Conservation (phyloP, 1,140 invertebrate species). For the Rhopalosiphum maidis region DNA sequence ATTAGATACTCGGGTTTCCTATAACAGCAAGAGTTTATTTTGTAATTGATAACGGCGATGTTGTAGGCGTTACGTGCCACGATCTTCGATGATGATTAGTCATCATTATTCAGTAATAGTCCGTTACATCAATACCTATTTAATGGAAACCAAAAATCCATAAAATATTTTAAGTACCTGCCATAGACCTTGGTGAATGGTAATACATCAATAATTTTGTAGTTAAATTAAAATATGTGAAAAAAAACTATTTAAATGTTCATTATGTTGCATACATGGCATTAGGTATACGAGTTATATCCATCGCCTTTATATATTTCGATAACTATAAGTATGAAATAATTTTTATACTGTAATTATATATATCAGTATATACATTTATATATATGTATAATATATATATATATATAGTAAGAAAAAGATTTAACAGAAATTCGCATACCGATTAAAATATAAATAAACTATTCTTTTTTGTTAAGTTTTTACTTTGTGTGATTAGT, state of each 20-base stretch:
- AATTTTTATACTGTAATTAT: too few relatives aligned
- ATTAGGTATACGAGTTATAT: background rate
- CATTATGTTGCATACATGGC: background rate
- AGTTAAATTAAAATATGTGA: background rate
- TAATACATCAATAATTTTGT: background rate
- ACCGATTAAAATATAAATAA: conserved; percentile 34
- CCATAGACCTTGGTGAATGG: conserved; percentile 4
- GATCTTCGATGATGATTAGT: background rate
- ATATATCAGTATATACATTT: too few relatives aligned
- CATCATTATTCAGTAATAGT: background rate
- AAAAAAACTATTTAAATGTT: conserved; percentile 3
- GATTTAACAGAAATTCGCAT: background rate
- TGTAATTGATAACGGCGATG: conserved; percentile 8
- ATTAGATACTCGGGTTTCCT: background rate
- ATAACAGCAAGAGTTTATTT: background rate
- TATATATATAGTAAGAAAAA: background rate
- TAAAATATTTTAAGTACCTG: conserved; percentile 1
- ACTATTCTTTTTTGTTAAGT: background rate
- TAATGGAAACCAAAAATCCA: background rate
- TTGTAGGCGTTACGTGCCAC: conserved; percentile 9
- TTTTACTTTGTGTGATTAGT: conserved; percentile 24
- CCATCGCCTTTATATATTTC: background rate
- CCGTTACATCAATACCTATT: background rate
- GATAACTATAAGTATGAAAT: background rate
- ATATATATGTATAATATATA: too few relatives aligned